A percentile compares a stretch with the other conserved stretches of the same genome.
These are phyloP conservation scores for Leptinotarsa tumamoca DNA, from an alignment of 2,888 invertebrate genomes.

Conservation along the genomic window DNA sequence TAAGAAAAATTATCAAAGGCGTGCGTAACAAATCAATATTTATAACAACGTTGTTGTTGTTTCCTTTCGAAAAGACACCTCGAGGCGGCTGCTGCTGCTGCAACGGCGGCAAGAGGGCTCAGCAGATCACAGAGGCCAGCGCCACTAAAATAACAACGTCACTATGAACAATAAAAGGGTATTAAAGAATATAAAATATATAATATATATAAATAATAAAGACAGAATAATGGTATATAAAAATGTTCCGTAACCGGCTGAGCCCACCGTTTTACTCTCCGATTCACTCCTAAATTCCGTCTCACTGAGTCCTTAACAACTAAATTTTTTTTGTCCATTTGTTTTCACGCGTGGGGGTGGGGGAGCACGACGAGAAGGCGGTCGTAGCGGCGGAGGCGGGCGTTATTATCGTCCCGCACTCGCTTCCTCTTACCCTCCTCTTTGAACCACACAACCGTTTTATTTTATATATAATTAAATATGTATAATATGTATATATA, in stretches of 20 bases:
- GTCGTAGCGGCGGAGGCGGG: neutral
- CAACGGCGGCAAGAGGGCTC: constrained; percentile 49
- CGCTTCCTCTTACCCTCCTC: constrained; percentile 53
- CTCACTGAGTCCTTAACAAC: neutral
- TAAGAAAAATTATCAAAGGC: constrained; percentile 58
- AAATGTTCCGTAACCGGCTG: constrained; percentile 54
- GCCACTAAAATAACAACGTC: constrained; percentile 57
- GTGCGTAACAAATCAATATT: constrained; percentile 58
- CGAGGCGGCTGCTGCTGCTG: too few species aligned
- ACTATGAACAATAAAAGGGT: constrained; percentile 62
- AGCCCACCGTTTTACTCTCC: constrained; percentile 38
- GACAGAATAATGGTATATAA: constrained; percentile 55
- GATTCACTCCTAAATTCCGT: neutral
- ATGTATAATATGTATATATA: constrained; percentile 61
- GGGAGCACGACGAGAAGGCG: neutral
- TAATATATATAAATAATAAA: constrained; percentile 58
- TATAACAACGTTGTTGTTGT: too few species aligned
- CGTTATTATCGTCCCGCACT: constrained; percentile 35
- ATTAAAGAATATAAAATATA: constrained; percentile 63
- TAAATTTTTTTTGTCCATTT: neutral
- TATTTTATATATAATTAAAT: constrained; percentile 57
- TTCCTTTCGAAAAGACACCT: too few species aligned
- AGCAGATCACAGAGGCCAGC: constrained; percentile 55
- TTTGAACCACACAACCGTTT: constrained; percentile 52
- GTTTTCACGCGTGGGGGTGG: neutral